Evolutionary conservation across 2,888 invertebrate genomes (phyloP).

Genomic region (Sacculina carcini): DNA sequence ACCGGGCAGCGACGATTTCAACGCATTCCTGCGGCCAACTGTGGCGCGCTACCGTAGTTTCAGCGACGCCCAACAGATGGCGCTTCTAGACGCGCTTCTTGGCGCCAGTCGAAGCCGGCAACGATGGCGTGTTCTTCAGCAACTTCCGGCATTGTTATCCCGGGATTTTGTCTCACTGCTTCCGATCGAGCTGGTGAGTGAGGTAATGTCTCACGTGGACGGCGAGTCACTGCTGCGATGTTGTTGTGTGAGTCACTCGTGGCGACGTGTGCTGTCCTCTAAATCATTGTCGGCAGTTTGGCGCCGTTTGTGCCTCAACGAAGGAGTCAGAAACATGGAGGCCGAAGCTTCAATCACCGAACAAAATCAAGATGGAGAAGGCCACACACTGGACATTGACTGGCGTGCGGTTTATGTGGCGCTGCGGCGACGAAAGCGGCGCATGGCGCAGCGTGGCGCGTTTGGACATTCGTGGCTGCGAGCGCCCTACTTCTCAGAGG

Average conservation of each 20-base stretch:
- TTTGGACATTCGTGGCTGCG: not conserved
- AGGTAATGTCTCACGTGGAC: slow-evolving; percentile 9
- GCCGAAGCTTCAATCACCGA: too few relatives aligned
- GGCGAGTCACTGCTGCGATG: slow-evolving; percentile 10
- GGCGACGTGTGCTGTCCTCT: slow-evolving; percentile 7
- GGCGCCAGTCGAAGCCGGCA: not conserved
- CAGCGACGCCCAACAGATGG: not conserved
- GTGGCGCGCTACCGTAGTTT: not conserved
- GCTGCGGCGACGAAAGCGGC: not conserved
- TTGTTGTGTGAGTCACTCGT: slow-evolving; percentile 9
- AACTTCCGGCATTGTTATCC: not conserved
- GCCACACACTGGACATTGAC: too few relatives aligned
- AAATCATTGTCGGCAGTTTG: not conserved
- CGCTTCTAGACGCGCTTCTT: not conserved
- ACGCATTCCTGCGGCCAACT: not conserved
- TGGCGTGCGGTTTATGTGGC: not conserved
- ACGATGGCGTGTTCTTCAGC: not conserved
- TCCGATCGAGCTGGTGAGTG: slow-evolving; percentile 10
- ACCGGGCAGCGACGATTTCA: not conserved
- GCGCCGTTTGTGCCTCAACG: not conserved
- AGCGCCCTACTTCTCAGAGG: not conserved
- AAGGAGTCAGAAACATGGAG: not conserved
- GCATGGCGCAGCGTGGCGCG: not conserved
- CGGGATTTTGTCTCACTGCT: slow-evolving; percentile 9
- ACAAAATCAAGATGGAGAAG: too few relatives aligned